phyloP scores from a whole-genome alignment of 1,140 invertebrate species.

The Kradibia gibbosae region DNA sequence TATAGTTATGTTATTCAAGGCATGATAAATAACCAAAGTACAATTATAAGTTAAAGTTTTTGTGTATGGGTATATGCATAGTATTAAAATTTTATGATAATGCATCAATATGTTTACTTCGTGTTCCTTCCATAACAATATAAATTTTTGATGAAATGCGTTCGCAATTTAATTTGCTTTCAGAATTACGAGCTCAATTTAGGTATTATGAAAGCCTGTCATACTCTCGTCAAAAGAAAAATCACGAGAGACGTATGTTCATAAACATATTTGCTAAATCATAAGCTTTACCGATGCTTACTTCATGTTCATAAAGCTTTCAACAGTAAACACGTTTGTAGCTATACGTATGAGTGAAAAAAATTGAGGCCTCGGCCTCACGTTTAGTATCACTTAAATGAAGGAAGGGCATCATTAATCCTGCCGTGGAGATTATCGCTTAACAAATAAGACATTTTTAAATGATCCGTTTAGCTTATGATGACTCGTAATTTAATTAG shows the following conservation, averaged over 20 bases:
- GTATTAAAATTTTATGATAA: not conserved
- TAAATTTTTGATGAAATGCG: not conserved
- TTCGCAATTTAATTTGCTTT: constrained; percentile 25
- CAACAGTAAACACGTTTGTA: too few relatives aligned
- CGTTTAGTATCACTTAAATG: not conserved
- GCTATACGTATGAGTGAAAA: not conserved
- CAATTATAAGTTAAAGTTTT: too few relatives aligned
- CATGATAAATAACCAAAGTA: too few relatives aligned
- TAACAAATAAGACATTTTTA: constrained; percentile 3
- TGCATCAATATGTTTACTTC: not conserved
- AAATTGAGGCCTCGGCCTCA: not conserved
- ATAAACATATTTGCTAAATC: constrained; percentile 24
- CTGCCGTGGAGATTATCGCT: not conserved
- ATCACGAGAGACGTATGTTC: not conserved
- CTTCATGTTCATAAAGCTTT: not conserved
- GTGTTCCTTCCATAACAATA: not conserved
- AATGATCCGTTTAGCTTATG: constrained; percentile 18
- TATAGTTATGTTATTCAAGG: too few relatives aligned
- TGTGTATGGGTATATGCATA: too few relatives aligned
- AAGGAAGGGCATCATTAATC: not conserved
- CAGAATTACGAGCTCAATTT: not conserved
- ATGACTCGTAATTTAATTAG: constrained; percentile 12
- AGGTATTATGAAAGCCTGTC: not conserved
- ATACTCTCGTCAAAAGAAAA: not conserved
- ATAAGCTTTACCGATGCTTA: not conserved